Base-by-base conservation (phyloP, 2,888 invertebrate species). In the Horisme vitalbata region DNA sequence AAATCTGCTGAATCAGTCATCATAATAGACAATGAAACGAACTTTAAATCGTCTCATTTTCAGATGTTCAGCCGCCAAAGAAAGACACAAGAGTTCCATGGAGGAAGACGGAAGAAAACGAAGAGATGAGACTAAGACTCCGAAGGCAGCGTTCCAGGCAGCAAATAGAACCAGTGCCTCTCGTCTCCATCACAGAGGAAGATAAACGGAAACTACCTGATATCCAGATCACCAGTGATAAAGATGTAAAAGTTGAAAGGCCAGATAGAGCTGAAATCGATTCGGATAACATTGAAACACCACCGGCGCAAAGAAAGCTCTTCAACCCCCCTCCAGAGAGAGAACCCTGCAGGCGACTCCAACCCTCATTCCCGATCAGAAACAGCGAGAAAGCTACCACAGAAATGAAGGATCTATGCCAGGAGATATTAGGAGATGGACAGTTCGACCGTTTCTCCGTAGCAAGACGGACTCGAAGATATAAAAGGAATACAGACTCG, bases 201-300 rank as follows among this genome's bases (percentile, higher is more conserved):
- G 93, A 93, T 45, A 91, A 91, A 43, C 83, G 92, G 0, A 93
- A 90, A 61, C 61, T 86, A 28, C 88, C 91, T 7, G 85, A 90
- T 52, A 88, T 90, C 31, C 81, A 79, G 21, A 71, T 87, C 27
- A 78, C 87, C 9, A 65, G 56, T 14, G 78, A 73, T 5, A 73
- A 57, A 28, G 78, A 75, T 4, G 51, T 33, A 1, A 75, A 69
- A 18, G 43, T 55, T 9, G 69, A 71, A 1, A 71, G 73, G 31
- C 63, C 91, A 10, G 94, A 95, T 62, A 93, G 93, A 71, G 93
- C 94, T 7, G 96, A 96, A 70, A 96, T 97, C 26, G 97, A 97
- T 75, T 95, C 96, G 2, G 97, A 97, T 63, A 97, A 97, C 63
- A 95, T 97, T 20, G 96, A 97, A 87, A 97, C 97, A 1, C 96